Base-by-base conservation (phyloP, 2,797 vertebrate species). In the Brachymystax lenok region DNA sequence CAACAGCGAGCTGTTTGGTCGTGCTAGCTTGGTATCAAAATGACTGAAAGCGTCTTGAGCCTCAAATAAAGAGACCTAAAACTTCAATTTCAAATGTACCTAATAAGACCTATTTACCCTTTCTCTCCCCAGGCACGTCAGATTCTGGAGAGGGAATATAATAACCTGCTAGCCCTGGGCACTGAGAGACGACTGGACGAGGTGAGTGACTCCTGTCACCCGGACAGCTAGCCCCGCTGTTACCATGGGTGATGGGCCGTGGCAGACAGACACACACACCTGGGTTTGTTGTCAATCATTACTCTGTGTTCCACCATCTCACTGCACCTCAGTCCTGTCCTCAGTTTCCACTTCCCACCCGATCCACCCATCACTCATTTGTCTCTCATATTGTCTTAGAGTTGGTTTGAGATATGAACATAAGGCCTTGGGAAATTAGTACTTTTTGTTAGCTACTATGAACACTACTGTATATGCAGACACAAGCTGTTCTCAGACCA, bases 131-230 rank as follows among this genome's bases (percentile, higher is more conserved):
- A 99, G 98, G 97, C 98, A 88, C 96, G 98, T 87, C 98, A 99
- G 94, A 97, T 99, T 92, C 96, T 99, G 83, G 98, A 99, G 94
- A 95, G 98, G 80, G 98, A 99, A 87, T 99, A 99, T 93, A 99
- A 99, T 87, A 99, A 99, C 90, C 94, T 99, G 85, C 94, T 99
- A 94, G 98, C 98, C 21, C 93, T 99, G 89, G 98, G 98, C 88
- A 99, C 98, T 19, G 98, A 99, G 88, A 95, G 98, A 86, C 92
- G 97, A 56, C 95, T 99, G 90, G 98, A 99, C 75, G 98, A 99
- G 94, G 98, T 99, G 93, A 96, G 95, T 90, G 28, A 28, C 33
- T 28, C 24, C 51, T 56, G 5, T 83, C 74, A 75, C 50, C 35
- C 51, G 12, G 21, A 67, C 77, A 33, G 21, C 59, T 50, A 56